phyloP scores from a whole-genome alignment of 2,113 vertebrate species.

The Podocnemis expansa region DNA sequence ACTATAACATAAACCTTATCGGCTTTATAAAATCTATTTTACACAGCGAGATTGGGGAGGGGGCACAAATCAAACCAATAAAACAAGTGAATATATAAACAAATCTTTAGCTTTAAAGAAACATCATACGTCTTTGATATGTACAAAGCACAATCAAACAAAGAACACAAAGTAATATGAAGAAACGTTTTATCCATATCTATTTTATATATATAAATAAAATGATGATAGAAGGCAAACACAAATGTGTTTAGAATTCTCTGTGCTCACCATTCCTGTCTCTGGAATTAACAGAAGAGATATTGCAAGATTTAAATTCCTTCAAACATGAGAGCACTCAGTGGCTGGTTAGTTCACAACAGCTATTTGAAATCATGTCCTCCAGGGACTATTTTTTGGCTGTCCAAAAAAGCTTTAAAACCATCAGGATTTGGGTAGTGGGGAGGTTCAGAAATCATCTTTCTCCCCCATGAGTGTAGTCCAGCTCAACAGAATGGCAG shows the following conservation, averaged over 20 bases:
- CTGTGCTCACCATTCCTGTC: neutral
- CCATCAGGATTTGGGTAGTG: neutral
- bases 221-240: neutral
- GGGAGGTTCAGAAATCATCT: neutral
- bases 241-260: neutral
- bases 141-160: slow-evolving; percentile 24
- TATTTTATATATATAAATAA: neutral
- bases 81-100: slow-evolving; percentile 61
- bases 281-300: slow-evolving; percentile 42
- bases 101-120: slow-evolving; percentile 15
- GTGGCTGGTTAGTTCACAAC: neutral
- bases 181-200: neutral
- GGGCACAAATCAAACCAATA: slow-evolving; percentile 35
- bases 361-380: neutral
- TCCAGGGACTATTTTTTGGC: neutral
- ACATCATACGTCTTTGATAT: neutral
- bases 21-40: slow-evolving; percentile 72
- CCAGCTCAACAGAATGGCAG: slow-evolving; percentile 1
- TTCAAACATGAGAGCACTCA: neutral
- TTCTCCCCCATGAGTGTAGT: neutral
- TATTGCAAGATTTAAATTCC: neutral
- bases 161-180: neutral
- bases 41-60: slow-evolving; percentile 45
- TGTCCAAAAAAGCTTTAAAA: neutral
- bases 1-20: slow-evolving; percentile 35